phyloP scores from a whole-genome alignment of 1,140 invertebrate species.

The Capitella teleta region DNA sequence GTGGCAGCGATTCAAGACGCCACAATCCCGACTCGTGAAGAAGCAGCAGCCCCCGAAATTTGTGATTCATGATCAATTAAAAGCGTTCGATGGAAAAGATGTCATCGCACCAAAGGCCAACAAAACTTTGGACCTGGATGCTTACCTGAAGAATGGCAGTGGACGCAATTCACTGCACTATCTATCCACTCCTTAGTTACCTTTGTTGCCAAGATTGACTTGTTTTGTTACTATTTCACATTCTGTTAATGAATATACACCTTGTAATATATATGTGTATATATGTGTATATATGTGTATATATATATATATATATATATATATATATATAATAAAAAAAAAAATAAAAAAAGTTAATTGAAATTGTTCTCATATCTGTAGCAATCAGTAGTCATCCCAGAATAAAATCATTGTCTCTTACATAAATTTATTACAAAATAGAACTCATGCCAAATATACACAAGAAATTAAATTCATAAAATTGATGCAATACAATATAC shows the following conservation, averaged over 20 bases:
- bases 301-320: conserved; percentile 1
- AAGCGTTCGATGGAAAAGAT: too few species aligned
- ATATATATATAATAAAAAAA: neutral
- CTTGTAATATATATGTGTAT: neutral
- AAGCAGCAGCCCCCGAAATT: too few species aligned
- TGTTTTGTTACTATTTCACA: too few species aligned
- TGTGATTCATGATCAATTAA: too few species aligned
- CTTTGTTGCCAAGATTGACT: too few species aligned
- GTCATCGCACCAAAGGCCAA: too few species aligned
- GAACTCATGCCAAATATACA: neutral
- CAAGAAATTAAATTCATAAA: neutral
- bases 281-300: conserved; percentile 1
- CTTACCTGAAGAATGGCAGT: too few species aligned
- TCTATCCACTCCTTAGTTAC: too few species aligned
- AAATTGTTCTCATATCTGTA: neutral
- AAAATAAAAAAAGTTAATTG: neutral
- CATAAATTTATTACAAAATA: neutral
- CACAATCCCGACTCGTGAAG: too few species aligned
- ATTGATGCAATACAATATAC: neutral
- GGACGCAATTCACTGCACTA: too few species aligned
- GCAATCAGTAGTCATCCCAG: neutral
- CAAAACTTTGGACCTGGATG: too few species aligned
- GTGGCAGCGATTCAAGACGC: too few species aligned
- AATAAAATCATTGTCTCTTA: neutral
- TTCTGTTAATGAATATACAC: neutral